Percentiles rank a stretch among this genome's conserved stretches.
Conservation (phyloP, 1,140 invertebrate genomes). For the Micrasema longulum region DNA sequence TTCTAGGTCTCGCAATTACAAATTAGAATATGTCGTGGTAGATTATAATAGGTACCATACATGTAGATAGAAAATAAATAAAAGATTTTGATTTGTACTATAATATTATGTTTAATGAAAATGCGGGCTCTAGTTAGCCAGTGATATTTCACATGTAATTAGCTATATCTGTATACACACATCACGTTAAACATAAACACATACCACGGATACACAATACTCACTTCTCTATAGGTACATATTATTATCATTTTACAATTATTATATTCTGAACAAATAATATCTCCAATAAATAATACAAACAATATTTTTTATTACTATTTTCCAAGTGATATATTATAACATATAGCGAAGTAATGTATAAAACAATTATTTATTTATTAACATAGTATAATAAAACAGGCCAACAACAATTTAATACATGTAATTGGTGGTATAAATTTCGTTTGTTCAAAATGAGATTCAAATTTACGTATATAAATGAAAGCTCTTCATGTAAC, state of each 20-base stretch:
- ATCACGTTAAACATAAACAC: neutral
- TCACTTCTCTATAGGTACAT: constrained; percentile 2
- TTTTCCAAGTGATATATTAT: neutral
- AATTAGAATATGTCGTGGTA: too few relatives aligned
- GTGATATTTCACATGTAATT: constrained; percentile 33
- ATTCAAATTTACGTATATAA: constrained; percentile 12
- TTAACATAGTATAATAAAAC: neutral
- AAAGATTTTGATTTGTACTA: neutral
- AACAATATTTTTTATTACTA: neutral
- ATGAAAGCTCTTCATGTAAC: too few relatives aligned
- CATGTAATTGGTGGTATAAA: neutral
- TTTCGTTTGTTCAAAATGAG: constrained; percentile 1
- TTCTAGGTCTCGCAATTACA: too few relatives aligned
- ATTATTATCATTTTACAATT: neutral
- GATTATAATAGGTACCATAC: too few relatives aligned
- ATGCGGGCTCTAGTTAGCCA: constrained; percentile 35
- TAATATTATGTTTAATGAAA: constrained; percentile 40
- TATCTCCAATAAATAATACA: constrained; percentile 22
- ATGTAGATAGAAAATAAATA: constrained; percentile 21
- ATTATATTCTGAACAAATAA: constrained; percentile 8
- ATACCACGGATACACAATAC: neutral
- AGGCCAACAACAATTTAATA: too few relatives aligned
- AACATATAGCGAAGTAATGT: neutral
- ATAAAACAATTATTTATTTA: neutral
- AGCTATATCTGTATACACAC: neutral